Base-by-base conservation (phyloP, 1,140 invertebrate species). In the Berghia stephanieae region DNA sequence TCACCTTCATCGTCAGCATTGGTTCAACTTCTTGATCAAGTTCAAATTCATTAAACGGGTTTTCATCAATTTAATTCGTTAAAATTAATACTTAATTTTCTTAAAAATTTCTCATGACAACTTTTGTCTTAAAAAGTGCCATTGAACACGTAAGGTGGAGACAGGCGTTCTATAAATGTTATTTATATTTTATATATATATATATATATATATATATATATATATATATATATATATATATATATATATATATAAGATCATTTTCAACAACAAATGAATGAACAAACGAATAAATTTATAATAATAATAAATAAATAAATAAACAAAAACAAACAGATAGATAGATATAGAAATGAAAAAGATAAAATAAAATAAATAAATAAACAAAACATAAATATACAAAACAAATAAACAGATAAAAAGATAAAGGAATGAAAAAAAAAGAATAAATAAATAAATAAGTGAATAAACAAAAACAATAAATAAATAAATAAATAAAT, bases 311-410 rank as follows among this genome's bases (percentile, higher is more conserved):
- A 68, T 6, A 68, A 38, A 68, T 4, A 68, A 18, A 68, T 4
- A 68, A 18, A 68, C n/a, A 68, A 31, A 68, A 38, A 68, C 16
- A 68, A 38, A 68, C 16, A 68, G 66, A 38, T 8, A 27, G 66
- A 68, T 8, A 68, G 66, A 68, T 8, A 68, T 31, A n/a, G n/a
- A n/a, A n/a, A n/a, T n/a, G n/a, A n/a, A n/a, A n/a, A n/a, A n/a
- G n/a, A n/a, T n/a, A n/a, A n/a, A n/a, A n/a, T n/a, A n/a, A n/a
- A n/a, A n/a, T n/a, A n/a, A n/a, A n/a, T n/a, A n/a, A n/a, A n/a
- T 38, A 4, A 68, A 38, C 34, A 4, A 68, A 38, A 68, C 16
- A 68, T 31, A 68, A 4, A 68, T 21, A 68, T n/a, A 38, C 16
- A 34, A 60, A 31, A 60, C n/a, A 60, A 31, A 60, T n/a, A 60